A percentile compares a stretch with the other conserved stretches of the same genome.
Conservation (phyloP, 2,113 vertebrate species). For the Equus quagga region DNA sequence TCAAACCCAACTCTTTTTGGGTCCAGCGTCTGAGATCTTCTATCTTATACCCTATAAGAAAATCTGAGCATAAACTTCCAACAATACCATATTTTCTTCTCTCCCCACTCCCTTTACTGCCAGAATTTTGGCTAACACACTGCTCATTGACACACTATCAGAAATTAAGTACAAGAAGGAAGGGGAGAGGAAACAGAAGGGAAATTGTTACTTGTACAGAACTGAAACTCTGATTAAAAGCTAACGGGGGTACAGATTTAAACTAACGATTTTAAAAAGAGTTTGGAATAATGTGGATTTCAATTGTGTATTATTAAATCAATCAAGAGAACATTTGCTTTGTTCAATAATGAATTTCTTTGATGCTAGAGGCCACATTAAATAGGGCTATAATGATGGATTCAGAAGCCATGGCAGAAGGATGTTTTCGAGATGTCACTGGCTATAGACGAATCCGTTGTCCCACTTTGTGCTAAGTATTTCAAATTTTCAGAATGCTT, state of each 20-base stretch:
- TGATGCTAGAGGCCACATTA: background rate
- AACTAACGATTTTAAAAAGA: background rate
- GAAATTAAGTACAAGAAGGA: constrained; percentile 12
- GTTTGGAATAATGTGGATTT: background rate
- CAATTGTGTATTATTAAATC: background rate
- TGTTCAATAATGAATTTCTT: background rate
- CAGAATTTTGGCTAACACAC: background rate
- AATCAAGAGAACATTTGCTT: background rate
- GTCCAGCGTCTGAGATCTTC: background rate
- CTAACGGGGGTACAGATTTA: background rate
- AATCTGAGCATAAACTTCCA: background rate
- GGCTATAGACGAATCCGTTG: background rate
- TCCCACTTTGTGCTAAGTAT: background rate
- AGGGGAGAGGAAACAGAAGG: background rate
- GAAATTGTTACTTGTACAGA: background rate
- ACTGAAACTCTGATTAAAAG: constrained; percentile 18
- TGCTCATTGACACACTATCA: background rate
- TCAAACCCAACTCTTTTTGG: background rate
- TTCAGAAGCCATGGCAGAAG: background rate
- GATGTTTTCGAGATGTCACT: background rate
- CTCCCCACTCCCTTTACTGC: background rate
- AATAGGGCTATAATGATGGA: background rate
- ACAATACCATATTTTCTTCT: background rate
- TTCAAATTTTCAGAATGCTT: background rate
- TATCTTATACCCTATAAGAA: background rate